Evolutionary conservation across 2,888 invertebrate species (phyloP), one percentile per base, ranked within the genome.

Genomic region (Mythimna pallens): DNA sequence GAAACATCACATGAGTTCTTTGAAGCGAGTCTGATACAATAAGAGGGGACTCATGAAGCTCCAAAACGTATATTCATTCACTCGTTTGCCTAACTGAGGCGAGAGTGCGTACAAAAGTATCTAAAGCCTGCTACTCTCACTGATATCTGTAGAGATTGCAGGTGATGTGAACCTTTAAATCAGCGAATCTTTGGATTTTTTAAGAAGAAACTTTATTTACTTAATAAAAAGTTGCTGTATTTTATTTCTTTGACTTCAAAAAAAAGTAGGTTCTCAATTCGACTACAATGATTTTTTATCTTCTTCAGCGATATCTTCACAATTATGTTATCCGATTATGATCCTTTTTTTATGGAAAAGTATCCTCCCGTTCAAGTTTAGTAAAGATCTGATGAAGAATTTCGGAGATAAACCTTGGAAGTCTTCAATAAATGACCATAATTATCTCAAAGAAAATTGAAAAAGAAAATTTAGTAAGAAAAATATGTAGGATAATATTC

Each of bases 1-100:
- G 86, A 89, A 90, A 89, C 86, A 87, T 87, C 82, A 87, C 87
- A 85, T 73, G 78, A 81, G 88, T 87, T 86, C 86, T 82, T 84
- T 86, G 87, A 78, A 83, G 86, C 85, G 86, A 92, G 91, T 89
- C 88, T 87, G 85, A 89, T 87, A 91, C 90, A 91, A 91, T 91
- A 90, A 89, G 87, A 89, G 85, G 84, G 87, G 86, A 86, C 73
- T 84, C 80, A 80, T 86, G 82, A 83, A 81, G 66, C 73, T 71
- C 80, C 77, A 80, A 85, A 86, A 85, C 79, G 85, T 86, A 84
- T 81, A 78, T 86, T 83, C 74, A 83, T 78, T 85, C 77, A 81
- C 50, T 68, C n/a, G 50, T 55, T 61, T 66, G 25, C 58, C 57
- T 66, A 65, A 66, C 70, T 76, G 40, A 75, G 63, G 30, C 50